These are phyloP conservation scores for Phorcus lineatus DNA, from an alignment of 2,888 invertebrate genomes.

Conservation along the genomic window DNA sequence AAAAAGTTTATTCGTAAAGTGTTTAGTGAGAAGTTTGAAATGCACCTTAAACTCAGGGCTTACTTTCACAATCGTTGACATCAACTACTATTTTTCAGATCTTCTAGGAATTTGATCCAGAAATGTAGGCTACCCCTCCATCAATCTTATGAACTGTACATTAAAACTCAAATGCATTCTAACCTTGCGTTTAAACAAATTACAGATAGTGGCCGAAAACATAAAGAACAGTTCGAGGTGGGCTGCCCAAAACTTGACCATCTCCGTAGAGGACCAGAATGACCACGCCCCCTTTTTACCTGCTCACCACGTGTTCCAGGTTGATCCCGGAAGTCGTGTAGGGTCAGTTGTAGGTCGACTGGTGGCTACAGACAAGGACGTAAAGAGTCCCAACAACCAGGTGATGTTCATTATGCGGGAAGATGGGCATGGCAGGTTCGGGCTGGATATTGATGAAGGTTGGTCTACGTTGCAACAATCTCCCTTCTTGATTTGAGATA, in stretches of 20 bases:
- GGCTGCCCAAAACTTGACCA: neutral
- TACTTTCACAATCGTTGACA: too few species aligned
- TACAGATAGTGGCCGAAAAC: constrained; percentile 15
- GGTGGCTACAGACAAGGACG: constrained; percentile 23
- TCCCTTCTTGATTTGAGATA: neutral
- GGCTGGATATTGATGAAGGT: constrained; percentile 27
- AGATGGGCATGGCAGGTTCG: constrained; percentile 29
- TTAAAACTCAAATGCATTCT: too few species aligned
- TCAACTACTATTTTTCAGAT: too few species aligned
- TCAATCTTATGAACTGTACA: too few species aligned
- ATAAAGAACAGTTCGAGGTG: neutral
- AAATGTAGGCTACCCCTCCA: too few species aligned
- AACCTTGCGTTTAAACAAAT: too few species aligned
- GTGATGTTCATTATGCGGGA: constrained; percentile 17
- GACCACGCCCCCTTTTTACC: constrained; percentile 25
- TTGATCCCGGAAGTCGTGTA: neutral
- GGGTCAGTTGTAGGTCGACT: constrained; percentile 28
- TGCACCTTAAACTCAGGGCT: too few species aligned
- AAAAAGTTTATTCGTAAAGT: too few species aligned
- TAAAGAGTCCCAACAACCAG: constrained; percentile 12
- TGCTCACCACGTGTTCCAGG: neutral
- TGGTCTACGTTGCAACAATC: neutral
- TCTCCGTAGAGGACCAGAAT: constrained; percentile 21
- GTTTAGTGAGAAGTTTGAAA: too few species aligned
- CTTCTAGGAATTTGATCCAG: too few species aligned